phyloP scores from a whole-genome alignment of 2,113 vertebrate genomes.

The Eulemur macaco region DNA sequence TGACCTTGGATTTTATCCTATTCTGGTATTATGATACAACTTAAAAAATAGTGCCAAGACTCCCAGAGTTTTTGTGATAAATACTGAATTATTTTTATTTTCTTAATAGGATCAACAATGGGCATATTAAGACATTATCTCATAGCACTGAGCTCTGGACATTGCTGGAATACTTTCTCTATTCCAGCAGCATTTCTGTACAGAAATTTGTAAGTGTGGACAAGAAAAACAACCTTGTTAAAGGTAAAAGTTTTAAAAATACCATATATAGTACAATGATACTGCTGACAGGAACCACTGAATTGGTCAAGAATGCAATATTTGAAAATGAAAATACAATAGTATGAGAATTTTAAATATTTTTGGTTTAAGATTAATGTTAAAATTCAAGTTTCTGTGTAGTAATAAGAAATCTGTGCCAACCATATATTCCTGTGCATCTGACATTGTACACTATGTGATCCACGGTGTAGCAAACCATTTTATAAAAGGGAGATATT shows the following conservation, averaged over 20 bases:
- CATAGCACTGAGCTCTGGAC: neutral
- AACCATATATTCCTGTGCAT: accelerated
- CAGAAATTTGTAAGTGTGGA: neutral
- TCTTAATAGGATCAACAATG: neutral
- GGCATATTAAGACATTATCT: neutral
- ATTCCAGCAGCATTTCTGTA: neutral
- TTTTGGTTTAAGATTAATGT: neutral
- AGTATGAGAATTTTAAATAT: neutral
- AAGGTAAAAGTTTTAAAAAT: neutral
- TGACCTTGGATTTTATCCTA: neutral
- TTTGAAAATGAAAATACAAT: neutral
- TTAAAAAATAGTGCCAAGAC: neutral
- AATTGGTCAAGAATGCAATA: neutral
- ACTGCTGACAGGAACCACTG: neutral
- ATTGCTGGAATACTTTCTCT: neutral
- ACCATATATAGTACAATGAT: neutral
- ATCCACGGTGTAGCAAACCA: neutral
- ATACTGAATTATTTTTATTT: neutral
- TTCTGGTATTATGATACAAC: neutral
- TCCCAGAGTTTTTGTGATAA: neutral
- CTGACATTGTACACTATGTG: accelerated
- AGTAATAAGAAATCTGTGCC: neutral
- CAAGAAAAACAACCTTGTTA: neutral
- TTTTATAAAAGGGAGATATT: neutral
- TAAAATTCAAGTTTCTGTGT: neutral